These are phyloP conservation scores for Troides helena DNA, from an alignment of 2,888 invertebrate genomes.

Conservation along the genomic window DNA sequence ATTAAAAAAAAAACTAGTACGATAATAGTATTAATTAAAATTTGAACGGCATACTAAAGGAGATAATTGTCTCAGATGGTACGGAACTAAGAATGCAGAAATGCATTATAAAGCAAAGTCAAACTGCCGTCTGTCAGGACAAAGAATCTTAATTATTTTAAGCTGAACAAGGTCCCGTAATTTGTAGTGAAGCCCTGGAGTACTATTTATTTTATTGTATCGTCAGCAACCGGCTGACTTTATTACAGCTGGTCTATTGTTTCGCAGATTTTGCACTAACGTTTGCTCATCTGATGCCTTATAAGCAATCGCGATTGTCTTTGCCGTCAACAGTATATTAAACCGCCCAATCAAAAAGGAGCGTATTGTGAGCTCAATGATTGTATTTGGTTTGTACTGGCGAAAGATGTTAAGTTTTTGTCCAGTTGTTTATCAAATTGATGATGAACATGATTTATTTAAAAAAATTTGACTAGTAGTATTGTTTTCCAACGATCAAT, in stretches of 20 bases:
- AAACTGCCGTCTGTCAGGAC: constrained; percentile 53
- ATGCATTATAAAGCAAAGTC: constrained; percentile 41
- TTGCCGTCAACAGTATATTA: constrained; percentile 58
- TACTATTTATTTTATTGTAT: constrained; percentile 71
- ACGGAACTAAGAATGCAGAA: constrained; percentile 38
- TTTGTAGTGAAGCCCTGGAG: constrained; percentile 66
- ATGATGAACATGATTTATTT: no score
- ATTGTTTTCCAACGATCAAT: background rate
- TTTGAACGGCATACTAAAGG: constrained; percentile 14
- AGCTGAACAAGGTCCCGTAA: constrained; percentile 67
- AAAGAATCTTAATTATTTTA: constrained; percentile 77
- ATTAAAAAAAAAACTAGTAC: background rate
- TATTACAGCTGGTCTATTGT: constrained; percentile 62
- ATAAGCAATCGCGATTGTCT: constrained; percentile 55
- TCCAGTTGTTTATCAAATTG: no score
- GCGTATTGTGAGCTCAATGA: background rate
- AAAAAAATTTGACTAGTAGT: background rate
- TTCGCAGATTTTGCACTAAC: constrained; percentile 64
- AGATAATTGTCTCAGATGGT: constrained; percentile 34
- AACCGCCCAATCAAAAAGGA: background rate
- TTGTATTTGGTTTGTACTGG: no score
- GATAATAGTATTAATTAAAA: constrained; percentile 16
- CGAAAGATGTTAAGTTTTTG: no score
- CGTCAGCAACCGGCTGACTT: constrained; percentile 61
- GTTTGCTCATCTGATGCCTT: constrained; percentile 60